Conservation (phyloP, 2,888 invertebrate species). For the Lucinisca nassula region DNA sequence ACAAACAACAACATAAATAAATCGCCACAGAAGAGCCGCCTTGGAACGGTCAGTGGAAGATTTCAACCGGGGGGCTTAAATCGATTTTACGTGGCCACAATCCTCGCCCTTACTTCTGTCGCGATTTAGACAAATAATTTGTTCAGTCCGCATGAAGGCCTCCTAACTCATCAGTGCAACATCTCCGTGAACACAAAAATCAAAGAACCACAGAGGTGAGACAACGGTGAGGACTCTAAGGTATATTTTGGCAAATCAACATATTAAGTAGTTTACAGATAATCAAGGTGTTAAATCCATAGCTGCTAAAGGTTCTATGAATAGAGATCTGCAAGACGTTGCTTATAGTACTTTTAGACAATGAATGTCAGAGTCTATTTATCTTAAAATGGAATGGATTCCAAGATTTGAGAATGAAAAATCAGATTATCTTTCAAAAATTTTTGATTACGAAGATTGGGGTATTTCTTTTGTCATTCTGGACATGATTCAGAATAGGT, state of each 20-base stretch:
- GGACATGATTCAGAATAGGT: constrained; percentile 18
- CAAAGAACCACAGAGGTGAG: too few species aligned
- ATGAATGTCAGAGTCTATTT: constrained; percentile 26
- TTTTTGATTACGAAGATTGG: constrained; percentile 59
- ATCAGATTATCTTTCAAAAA: constrained; percentile 46
- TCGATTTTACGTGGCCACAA: too few species aligned
- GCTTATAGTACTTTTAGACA: constrained; percentile 22
- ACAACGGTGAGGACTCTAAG: too few species aligned
- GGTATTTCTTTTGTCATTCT: constrained; percentile 40
- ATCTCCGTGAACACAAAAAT: too few species aligned
- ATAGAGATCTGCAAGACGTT: constrained; percentile 44
- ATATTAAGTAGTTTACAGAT: constrained; percentile 64
- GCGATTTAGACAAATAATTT: too few species aligned
- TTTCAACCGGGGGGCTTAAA: too few species aligned
- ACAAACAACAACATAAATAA: too few species aligned
- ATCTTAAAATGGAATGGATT: constrained; percentile 52
- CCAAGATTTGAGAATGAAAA: constrained; percentile 50
- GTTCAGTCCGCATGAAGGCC: too few species aligned
- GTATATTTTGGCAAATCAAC: constrained; percentile 36
- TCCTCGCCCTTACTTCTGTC: too few species aligned
- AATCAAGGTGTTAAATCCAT: constrained; percentile 50
- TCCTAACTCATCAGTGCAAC: too few species aligned
- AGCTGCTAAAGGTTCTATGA: constrained; percentile 57
- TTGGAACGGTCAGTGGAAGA: too few species aligned
- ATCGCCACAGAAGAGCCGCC: too few species aligned